Percentiles rank a stretch among this genome's conserved stretches.
Conservation (phyloP, 2,888 invertebrate species). For the Lasioglossum morio region DNA sequence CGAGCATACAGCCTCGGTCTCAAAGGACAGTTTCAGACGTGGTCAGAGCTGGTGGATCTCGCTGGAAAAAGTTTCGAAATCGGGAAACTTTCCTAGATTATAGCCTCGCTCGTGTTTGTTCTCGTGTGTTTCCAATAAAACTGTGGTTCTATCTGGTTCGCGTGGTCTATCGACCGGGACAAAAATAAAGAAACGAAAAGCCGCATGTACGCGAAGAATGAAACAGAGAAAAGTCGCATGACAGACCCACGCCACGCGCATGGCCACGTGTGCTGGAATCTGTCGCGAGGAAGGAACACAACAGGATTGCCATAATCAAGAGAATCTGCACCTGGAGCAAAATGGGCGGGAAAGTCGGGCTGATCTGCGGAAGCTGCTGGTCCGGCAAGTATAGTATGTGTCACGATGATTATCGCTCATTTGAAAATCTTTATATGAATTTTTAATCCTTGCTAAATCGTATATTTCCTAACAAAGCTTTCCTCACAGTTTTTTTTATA, state of each 20-base stretch:
- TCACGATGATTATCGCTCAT: slow-evolving; percentile 3
- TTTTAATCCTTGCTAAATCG: too few species aligned
- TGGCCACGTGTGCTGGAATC: slow-evolving; percentile 50
- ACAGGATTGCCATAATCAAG: slow-evolving; percentile 27
- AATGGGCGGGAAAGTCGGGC: slow-evolving; percentile 84
- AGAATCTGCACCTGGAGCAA: slow-evolving; percentile 52
- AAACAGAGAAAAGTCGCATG: slow-evolving; percentile 14
- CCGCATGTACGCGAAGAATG: not conserved
- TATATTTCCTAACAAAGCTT: not conserved
- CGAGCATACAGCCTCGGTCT: not conserved
- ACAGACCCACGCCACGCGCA: slow-evolving; percentile 56
- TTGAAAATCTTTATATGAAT: not conserved
- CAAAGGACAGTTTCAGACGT: not conserved
- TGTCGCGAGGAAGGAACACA: slow-evolving; percentile 34
- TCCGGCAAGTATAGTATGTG: slow-evolving; percentile 83
- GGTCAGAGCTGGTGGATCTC: not conserved
- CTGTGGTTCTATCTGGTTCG: not conserved
- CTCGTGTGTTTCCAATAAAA: not conserved
- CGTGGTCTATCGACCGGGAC: not conserved
- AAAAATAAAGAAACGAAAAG: not conserved
- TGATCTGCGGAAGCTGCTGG: slow-evolving; percentile 84
- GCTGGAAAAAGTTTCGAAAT: not conserved
- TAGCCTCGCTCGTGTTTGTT: not conserved
- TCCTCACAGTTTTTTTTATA: not conserved
- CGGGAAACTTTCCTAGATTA: not conserved